A percentile compares a stretch with the other conserved stretches of the same genome.
phyloP scores from a whole-genome alignment of 2,113 vertebrate species.

The Aegithalos caudatus region DNA sequence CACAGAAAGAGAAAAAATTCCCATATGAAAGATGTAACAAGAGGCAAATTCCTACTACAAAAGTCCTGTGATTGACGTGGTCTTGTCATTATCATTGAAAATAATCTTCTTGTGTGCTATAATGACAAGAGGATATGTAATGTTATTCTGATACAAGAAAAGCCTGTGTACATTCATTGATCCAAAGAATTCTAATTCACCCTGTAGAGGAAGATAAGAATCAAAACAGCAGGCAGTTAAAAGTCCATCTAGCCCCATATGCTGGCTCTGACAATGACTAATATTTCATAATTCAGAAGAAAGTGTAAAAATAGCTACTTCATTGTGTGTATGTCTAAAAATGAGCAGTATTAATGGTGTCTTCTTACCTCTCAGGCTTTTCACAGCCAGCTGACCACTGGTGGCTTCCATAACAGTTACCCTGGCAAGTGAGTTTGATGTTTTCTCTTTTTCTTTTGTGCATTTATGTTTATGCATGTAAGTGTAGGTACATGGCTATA shows the following conservation, averaged over 20 bases:
- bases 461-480: background rate
- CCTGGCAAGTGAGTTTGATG: background rate
- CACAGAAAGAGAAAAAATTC: background rate
- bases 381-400: background rate
- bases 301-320: background rate
- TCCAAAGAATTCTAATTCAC: constrained; percentile 59
- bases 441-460: background rate
- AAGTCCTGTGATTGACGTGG: constrained; percentile 15
- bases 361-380: background rate
- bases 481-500: background rate
- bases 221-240: constrained; percentile 31
- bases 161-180: constrained; percentile 54
- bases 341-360: background rate
- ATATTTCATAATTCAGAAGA: constrained; percentile 26
- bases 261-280: constrained; percentile 9
- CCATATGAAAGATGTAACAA: background rate
- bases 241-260: constrained; percentile 7
- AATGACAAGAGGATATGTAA: constrained; percentile 42
- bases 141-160: constrained; percentile 58
- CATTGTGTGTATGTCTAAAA: background rate
- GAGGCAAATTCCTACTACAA: constrained; percentile 3
- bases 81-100: constrained; percentile 46
- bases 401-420: background rate
- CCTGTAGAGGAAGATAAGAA: constrained; percentile 30
- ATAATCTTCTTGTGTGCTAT: constrained; percentile 31